These are phyloP conservation scores for Alviniconcha strummeri DNA, from an alignment of 2,888 invertebrate species.

Conservation along the genomic window DNA sequence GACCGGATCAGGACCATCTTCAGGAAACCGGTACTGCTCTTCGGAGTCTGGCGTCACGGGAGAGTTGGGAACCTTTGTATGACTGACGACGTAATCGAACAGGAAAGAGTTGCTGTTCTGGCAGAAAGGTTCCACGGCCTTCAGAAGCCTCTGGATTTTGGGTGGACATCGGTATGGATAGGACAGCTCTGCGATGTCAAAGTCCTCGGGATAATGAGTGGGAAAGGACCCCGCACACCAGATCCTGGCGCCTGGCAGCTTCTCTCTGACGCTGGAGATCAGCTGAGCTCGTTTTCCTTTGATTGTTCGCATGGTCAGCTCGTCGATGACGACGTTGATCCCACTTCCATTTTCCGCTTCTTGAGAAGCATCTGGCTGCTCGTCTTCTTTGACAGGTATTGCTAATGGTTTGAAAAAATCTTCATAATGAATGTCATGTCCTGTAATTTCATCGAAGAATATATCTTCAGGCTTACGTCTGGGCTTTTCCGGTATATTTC, in stretches of 20 bases:
- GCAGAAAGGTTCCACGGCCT: constrained; percentile 20
- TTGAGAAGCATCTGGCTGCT: no score
- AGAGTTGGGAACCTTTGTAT: background rate
- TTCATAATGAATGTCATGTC: no score
- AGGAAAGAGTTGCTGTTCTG: background rate
- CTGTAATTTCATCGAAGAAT: background rate
- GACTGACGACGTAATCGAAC: background rate
- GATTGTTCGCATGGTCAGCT: background rate
- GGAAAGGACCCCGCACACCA: constrained; percentile 15
- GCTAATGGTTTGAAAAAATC: no score
- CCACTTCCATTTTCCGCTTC: background rate
- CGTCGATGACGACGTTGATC: background rate
- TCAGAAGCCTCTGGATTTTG: constrained; percentile 10
- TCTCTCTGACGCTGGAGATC: background rate
- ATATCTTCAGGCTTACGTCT: background rate
- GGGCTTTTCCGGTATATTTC: background rate
- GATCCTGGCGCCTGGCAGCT: background rate
- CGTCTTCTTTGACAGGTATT: no score
- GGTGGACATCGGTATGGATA: constrained; percentile 11
- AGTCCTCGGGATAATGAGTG: background rate
- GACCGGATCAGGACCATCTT: constrained; percentile 1
- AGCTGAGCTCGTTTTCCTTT: background rate
- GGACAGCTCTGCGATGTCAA: background rate
- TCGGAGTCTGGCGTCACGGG: background rate
- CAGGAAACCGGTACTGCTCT: background rate